phyloP scores from a whole-genome alignment of 2,797 vertebrate genomes.

The Gadopsis marmoratus region DNA sequence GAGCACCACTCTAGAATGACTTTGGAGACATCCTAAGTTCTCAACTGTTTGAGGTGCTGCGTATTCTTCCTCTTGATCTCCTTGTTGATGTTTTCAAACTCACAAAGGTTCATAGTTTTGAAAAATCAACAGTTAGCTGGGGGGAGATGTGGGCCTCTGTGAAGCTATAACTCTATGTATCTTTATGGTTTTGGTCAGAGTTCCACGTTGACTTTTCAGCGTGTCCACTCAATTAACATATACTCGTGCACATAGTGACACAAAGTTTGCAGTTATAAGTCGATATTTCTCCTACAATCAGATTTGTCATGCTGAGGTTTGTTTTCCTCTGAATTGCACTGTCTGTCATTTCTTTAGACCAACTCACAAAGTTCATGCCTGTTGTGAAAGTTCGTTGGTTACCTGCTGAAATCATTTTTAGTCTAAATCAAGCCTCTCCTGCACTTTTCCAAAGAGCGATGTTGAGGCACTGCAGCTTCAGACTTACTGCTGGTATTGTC shows the following conservation, averaged over 20 bases:
- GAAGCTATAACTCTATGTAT: background rate
- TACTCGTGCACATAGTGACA: background rate
- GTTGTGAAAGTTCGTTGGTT: conserved; percentile 10
- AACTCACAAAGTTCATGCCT: background rate
- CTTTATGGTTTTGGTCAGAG: background rate
- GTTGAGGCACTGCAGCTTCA: conserved; percentile 41
- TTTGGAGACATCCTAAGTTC: background rate
- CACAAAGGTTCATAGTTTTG: background rate
- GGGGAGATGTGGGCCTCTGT: background rate
- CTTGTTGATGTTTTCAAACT: background rate
- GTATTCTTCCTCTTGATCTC: background rate
- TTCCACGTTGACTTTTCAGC: background rate
- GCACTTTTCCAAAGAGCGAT: conserved; percentile 10
- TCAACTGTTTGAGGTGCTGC: background rate
- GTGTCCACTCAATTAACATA: background rate
- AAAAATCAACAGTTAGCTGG: background rate
- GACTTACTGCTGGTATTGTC: conserved; percentile 75
- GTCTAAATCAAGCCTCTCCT: conserved; percentile 23
- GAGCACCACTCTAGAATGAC: background rate
- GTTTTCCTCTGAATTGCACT: background rate
- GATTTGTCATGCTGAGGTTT: no score
- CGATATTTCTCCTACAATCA: background rate
- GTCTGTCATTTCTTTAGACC: background rate
- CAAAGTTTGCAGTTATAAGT: background rate
- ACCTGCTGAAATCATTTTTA: conserved; percentile 2